phyloP scores from a whole-genome alignment of 2,113 vertebrate genomes.

The Nycticorax nycticorax region DNA sequence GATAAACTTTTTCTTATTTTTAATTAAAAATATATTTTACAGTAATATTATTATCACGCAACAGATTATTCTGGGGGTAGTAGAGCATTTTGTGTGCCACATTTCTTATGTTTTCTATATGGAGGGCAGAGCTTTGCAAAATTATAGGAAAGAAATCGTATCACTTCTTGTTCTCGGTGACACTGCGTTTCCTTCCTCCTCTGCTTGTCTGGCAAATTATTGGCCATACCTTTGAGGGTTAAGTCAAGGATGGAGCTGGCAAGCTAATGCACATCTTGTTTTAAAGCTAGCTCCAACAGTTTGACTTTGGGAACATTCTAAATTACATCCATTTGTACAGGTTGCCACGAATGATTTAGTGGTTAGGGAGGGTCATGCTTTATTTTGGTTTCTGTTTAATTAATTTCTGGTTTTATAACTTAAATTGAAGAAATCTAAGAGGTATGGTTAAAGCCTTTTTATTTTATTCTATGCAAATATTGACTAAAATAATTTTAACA shows the following conservation, averaged over 20 bases:
- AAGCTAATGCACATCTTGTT: neutral
- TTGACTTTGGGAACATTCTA: neutral
- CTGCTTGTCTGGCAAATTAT: neutral
- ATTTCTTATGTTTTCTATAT: neutral
- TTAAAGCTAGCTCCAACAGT: neutral
- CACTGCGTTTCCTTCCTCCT: neutral
- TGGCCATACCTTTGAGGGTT: neutral
- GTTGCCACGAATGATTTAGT: constrained; percentile 16
- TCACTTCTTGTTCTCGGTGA: neutral
- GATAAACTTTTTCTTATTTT: too few species aligned
- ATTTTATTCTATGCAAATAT: constrained; percentile 12
- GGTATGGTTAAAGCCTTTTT: constrained; percentile 1
- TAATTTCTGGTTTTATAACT: constrained; percentile 45
- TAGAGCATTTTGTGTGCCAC: neutral
- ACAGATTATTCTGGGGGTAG: neutral
- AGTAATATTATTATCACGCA: neutral
- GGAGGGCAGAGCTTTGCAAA: neutral
- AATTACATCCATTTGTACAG: constrained; percentile 11
- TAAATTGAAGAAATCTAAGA: neutral
- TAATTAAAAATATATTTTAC: too few species aligned
- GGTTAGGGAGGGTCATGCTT: neutral
- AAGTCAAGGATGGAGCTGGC: neutral
- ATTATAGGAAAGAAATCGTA: neutral
- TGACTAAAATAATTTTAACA: constrained; percentile 17
- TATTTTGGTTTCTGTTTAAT: constrained; percentile 27